These are phyloP conservation scores for Solea solea DNA, from an alignment of 2,113 vertebrate genomes.

Conservation along the genomic window DNA sequence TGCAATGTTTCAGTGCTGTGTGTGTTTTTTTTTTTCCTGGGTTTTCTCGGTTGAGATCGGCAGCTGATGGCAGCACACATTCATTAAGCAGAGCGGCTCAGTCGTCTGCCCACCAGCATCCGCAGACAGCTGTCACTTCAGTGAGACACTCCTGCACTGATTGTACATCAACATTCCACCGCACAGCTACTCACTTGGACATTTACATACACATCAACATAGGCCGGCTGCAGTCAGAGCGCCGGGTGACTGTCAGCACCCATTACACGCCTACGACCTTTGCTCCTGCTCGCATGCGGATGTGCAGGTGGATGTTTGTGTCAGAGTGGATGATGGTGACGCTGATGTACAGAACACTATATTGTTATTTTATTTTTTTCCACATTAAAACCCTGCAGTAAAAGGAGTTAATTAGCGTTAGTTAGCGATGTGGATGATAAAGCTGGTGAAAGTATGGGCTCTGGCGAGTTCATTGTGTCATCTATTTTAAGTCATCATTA, in stretches of 20 bases:
- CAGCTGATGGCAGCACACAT: slow-evolving; percentile 20
- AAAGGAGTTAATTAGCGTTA: no score
- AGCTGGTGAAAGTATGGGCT: no score
- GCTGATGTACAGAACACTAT: no score
- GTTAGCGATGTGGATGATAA: no score
- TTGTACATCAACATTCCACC: slow-evolving; percentile 46
- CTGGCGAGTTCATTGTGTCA: no score
- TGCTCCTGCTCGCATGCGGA: background rate
- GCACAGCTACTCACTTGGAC: slow-evolving; percentile 36
- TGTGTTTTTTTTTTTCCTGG: background rate
- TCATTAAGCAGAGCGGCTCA: slow-evolving; percentile 43
- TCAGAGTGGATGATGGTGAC: background rate
- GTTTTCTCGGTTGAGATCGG: background rate
- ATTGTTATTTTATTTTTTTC: no score
- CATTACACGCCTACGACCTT: slow-evolving; percentile 17
- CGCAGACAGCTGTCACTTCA: slow-evolving; percentile 62
- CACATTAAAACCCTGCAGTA: no score
- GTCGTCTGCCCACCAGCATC: slow-evolving; percentile 30
- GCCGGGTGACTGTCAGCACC: slow-evolving; percentile 23
- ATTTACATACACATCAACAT: slow-evolving; percentile 50
- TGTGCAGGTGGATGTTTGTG: slow-evolving; percentile 6
- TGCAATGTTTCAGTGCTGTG: background rate
- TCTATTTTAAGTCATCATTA: no score
- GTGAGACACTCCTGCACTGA: slow-evolving; percentile 42
- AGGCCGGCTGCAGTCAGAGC: slow-evolving; percentile 2